Base-by-base conservation (phyloP, 2,113 vertebrate genomes). In the Urocolius indicus region DNA sequence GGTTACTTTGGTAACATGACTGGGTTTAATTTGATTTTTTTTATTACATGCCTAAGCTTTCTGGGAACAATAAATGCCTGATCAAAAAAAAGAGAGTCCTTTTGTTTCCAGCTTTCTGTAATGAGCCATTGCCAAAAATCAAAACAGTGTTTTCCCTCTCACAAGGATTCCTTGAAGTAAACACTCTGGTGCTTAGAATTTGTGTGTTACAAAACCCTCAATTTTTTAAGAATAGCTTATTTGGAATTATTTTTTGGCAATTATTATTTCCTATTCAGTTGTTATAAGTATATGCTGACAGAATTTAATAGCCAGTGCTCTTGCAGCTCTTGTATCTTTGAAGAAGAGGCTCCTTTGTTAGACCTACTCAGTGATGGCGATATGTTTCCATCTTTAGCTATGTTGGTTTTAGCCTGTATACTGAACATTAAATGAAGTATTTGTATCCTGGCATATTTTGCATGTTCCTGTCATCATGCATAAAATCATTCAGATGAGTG, bases 71-170 rank as follows among this genome's bases (percentile, higher is more conserved):
- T 73, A 62, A 76, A 86, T 46, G 8, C 7, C 5, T 8, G 48
- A 23, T 41, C 58, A 41, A 57, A 84, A 84, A 84, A 89, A 75
- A 38, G 17, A n/a, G 5, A 61, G 71, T 94, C 51, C 67, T 96
- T 97, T 89, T 11, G 92, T 97, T 96, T 97, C 84, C 84, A 97
- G 68, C 24, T 95, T 96, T 96, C 77, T 94, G 71, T 89, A 94
- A 63, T 62, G 91, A 95, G 62, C 67, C 51, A 79, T 84, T 96
- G 73, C 58, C 85, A 90, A 81, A 76, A 95, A 88, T 89, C 75
- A 91, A 84, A 83, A 82, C 88, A 96, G 43, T 92, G 86, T 91
- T 94, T 93, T 92, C 69, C 85, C 92, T 94, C 80, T 48, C 59
- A 54, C 75, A 95, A 78, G 55, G 68, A 76, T 90, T 89, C 72